These are phyloP conservation scores for Lottia scabra DNA, from an alignment of 2,888 invertebrate genomes.

Conservation along the genomic window DNA sequence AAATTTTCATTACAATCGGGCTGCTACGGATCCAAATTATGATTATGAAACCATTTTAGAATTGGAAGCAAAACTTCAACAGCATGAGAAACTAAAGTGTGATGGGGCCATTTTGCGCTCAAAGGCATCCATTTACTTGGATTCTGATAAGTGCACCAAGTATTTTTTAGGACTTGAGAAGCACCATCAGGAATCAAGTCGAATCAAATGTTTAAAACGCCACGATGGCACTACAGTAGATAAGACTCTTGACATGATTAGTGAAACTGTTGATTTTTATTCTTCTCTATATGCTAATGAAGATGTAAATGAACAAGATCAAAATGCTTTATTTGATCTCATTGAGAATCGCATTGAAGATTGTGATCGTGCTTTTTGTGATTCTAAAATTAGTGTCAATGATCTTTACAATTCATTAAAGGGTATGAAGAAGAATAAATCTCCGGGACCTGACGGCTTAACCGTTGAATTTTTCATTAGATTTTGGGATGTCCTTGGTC, in stretches of 20 bases:
- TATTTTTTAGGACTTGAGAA: not conserved
- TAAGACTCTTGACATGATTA: not conserved
- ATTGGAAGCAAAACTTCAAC: not conserved
- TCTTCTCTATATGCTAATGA: not conserved
- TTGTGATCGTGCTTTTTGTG: not conserved
- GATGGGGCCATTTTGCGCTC: not conserved
- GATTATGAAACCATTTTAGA: not conserved
- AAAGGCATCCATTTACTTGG: not conserved
- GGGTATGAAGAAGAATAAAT: slow-evolving; percentile 27
- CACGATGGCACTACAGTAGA: not conserved
- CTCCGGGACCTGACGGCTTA: slow-evolving; percentile 36
- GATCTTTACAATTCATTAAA: slow-evolving; percentile 14
- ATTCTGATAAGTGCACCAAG: not conserved
- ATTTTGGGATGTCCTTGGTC: slow-evolving; percentile 16
- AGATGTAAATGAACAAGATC: not conserved
- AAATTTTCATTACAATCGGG: not conserved
- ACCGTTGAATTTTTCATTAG: slow-evolving; percentile 32
- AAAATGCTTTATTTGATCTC: not conserved
- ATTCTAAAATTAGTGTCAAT: slow-evolving; percentile 7
- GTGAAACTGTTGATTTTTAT: not conserved
- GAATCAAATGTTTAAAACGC: not conserved
- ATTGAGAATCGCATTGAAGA: not conserved
- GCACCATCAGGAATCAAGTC: not conserved
- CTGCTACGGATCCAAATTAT: not conserved
- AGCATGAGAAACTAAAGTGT: not conserved